Percentiles rank a stretch among this genome's conserved stretches.
Conservation (phyloP, 2,797 vertebrate species). For the Euphonia xanthogaster region DNA sequence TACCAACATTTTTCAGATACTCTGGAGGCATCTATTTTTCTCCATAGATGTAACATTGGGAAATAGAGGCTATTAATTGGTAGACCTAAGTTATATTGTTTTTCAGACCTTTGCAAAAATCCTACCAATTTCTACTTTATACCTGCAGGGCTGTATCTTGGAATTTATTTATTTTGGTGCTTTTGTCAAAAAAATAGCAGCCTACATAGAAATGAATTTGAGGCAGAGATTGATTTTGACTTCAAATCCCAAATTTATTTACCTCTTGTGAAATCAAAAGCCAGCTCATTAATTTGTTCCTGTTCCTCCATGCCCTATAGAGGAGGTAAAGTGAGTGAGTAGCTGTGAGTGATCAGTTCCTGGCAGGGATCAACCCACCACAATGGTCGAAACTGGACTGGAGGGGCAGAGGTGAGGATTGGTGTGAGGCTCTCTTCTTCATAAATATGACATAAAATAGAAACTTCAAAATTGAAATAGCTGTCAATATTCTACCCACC, state of each 20-base stretch:
- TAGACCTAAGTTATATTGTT: neutral
- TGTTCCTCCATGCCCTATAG: neutral
- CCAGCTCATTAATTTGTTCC: neutral
- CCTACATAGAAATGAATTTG: neutral
- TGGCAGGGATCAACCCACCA: neutral
- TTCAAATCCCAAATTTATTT: neutral
- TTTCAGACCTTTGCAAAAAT: neutral
- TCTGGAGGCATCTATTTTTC: neutral
- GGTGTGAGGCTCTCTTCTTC: neutral
- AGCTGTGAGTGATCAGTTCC: neutral
- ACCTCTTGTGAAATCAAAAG: neutral
- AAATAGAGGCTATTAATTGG: neutral
- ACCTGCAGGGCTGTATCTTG: neutral
- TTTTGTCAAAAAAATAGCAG: neutral
- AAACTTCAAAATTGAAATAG: neutral
- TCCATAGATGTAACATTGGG: neutral
- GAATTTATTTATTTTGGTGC: neutral
- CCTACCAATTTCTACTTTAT: neutral
- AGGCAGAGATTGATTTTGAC: neutral
- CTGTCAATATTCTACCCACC: neutral
- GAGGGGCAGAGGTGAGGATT: neutral
- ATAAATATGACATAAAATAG: neutral
- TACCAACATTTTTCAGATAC: neutral
- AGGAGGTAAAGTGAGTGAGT: neutral
- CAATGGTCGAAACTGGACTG: neutral